These are phyloP conservation scores for Petrocephalus schoutedeni DNA, from an alignment of 2,797 vertebrate species.

Conservation along the genomic window DNA sequence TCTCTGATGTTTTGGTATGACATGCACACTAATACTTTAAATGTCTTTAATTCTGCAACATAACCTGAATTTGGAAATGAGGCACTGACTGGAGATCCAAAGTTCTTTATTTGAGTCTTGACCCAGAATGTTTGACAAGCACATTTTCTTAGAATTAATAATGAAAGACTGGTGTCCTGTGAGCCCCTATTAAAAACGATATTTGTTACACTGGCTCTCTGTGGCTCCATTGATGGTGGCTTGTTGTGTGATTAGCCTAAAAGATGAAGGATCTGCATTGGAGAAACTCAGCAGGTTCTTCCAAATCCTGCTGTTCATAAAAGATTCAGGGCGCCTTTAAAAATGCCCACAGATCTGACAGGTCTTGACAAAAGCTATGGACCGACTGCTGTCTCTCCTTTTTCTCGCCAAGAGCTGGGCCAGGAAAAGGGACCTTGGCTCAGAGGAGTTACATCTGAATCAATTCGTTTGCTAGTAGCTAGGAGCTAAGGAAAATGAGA, in stretches of 20 bases:
- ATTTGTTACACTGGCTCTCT: conserved; percentile 25
- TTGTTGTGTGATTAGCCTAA: conserved; percentile 51
- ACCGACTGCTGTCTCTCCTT: conserved; percentile 42
- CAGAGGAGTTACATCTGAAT: conserved; percentile 60
- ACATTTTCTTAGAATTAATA: conserved; percentile 15
- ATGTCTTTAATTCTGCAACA: background rate
- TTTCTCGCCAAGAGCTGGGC: conserved; percentile 14
- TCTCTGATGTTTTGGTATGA: background rate
- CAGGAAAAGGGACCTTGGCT: conserved; percentile 25
- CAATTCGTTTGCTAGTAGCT: conserved; percentile 54
- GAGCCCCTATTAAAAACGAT: background rate
- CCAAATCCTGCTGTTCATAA: conserved; percentile 53
- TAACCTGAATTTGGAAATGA: conserved; percentile 21
- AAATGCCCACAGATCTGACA: conserved; percentile 56
- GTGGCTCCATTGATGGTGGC: conserved; percentile 40
- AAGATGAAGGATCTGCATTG: conserved; percentile 50
- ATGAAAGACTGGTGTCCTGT: conserved; percentile 10
- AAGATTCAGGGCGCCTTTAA: conserved; percentile 56
- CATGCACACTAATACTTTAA: background rate
- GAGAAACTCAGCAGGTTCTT: conserved; percentile 50
- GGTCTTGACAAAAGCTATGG: conserved; percentile 57
- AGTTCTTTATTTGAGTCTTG: conserved; percentile 14
- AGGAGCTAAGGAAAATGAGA: conserved; percentile 38
- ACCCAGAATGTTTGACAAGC: background rate
- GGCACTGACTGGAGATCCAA: background rate